phyloP scores from a whole-genome alignment of 2,797 vertebrate genomes.

The Melanogrammus aeglefinus region DNA sequence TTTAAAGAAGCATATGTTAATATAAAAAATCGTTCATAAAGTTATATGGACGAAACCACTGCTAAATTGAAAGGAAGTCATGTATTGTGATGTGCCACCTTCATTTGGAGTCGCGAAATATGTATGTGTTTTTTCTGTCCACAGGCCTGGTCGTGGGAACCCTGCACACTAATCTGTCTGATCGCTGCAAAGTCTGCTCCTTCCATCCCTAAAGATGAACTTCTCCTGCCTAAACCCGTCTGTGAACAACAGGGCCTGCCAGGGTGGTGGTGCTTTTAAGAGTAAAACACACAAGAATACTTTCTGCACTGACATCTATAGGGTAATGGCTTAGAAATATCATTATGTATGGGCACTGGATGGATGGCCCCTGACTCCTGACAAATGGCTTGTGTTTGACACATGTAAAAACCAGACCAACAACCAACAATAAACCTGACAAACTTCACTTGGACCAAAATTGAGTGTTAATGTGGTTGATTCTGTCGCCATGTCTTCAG shows the following conservation, averaged over 20 bases:
- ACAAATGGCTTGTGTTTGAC: not conserved
- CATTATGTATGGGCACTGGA: not conserved
- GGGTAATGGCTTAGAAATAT: not conserved
- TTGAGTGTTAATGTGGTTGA: not conserved
- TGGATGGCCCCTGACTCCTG: not conserved
- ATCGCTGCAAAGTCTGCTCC: constrained; percentile 91
- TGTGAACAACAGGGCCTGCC: constrained; percentile 96
- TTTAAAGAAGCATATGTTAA: not conserved
- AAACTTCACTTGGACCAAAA: too few species aligned
- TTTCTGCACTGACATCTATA: not conserved
- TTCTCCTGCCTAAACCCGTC: constrained; percentile 94
- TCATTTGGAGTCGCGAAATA: too few species aligned
- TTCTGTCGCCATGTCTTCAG: not conserved
- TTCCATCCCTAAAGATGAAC: constrained; percentile 94
- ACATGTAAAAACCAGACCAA: not conserved
- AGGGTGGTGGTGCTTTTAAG: constrained; percentile 66
- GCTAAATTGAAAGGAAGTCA: too few species aligned
- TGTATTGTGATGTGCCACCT: too few species aligned
- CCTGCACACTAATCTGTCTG: constrained; percentile 97
- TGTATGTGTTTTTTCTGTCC: not conserved
- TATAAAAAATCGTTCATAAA: not conserved
- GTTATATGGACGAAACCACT: not conserved
- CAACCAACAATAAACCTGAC: too few species aligned
- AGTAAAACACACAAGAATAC: not conserved
- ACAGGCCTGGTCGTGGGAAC: constrained; percentile 94